Conservation (phyloP, 2,797 vertebrate species). For the Philypnodon macrostomus region DNA sequence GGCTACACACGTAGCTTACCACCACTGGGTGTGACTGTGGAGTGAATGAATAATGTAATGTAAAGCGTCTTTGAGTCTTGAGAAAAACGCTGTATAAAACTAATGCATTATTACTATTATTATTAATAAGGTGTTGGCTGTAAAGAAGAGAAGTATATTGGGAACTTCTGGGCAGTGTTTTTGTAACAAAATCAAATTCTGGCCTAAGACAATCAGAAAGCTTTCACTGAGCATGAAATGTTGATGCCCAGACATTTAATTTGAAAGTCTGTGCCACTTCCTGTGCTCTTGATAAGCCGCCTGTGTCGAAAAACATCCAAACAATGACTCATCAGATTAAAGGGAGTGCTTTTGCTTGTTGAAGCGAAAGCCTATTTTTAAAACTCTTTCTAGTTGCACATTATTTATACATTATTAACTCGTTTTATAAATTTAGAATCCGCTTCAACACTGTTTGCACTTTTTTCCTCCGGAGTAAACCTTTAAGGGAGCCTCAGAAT, state of each 20-base stretch:
- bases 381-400: conserved; percentile 5
- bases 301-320: conserved; percentile 2
- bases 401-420: conserved; percentile 32
- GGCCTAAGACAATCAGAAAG: background rate
- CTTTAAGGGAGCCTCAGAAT: conserved; percentile 25
- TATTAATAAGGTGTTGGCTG: no score
- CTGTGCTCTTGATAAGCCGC: background rate
- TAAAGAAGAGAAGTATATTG: no score
- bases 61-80: no score
- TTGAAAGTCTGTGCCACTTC: background rate
- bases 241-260: background rate
- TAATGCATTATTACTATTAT: no score
- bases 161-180: no score
- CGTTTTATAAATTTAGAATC: conserved; percentile 28
- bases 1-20: no score
- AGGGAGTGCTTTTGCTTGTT: background rate
- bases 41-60: no score
- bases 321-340: conserved; percentile 5
- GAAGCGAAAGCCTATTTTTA: background rate
- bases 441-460: conserved; percentile 10
- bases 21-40: no score
- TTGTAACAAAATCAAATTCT: no score
- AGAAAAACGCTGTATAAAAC: no score
- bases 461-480: conserved; percentile 10
- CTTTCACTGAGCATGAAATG: background rate